Conservation (phyloP, 2,888 invertebrate genomes). For the Spodoptera littoralis region DNA sequence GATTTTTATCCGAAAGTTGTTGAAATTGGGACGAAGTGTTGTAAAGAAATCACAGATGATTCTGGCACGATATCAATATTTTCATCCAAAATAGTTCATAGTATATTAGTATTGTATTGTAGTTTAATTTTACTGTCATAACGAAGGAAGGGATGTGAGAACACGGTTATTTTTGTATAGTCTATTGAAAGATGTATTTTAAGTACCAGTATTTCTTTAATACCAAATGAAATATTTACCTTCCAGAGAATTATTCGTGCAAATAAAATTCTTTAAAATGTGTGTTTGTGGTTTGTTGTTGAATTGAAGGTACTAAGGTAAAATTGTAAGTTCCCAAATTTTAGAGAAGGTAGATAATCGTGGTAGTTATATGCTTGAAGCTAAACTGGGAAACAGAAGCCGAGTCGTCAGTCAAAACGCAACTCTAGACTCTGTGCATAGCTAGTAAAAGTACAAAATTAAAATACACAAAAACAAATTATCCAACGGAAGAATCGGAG, state of each 20-base stretch:
- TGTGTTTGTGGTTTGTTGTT: conserved; percentile 21
- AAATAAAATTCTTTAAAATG: conserved; percentile 62
- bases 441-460: too few relatives aligned
- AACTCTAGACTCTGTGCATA: too few relatives aligned
- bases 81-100: conserved; percentile 62
- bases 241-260: conserved; percentile 59
- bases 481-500: too few relatives aligned
- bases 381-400: too few relatives aligned
- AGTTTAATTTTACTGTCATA: conserved; percentile 72
- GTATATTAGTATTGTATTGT: conserved; percentile 69
- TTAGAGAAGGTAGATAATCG: too few relatives aligned
- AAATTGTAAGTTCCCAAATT: too few relatives aligned
- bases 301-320: not conserved
- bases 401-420: too few relatives aligned
- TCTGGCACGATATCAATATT: conserved; percentile 71
- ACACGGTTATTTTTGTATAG: conserved; percentile 82
- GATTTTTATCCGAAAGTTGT: conserved; percentile 94
- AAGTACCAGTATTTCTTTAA: conserved; percentile 62
- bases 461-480: too few relatives aligned
- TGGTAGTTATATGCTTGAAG: too few relatives aligned
- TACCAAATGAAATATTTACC: conserved; percentile 65
- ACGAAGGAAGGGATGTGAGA: conserved; percentile 58
- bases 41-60: conserved; percentile 89
- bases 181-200: conserved; percentile 81
- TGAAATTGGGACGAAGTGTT: conserved; percentile 92